Percentiles rank a stretch among this genome's conserved stretches.
Conservation (phyloP, 23 tunicate species). For the Ciona savignyi region DNA sequence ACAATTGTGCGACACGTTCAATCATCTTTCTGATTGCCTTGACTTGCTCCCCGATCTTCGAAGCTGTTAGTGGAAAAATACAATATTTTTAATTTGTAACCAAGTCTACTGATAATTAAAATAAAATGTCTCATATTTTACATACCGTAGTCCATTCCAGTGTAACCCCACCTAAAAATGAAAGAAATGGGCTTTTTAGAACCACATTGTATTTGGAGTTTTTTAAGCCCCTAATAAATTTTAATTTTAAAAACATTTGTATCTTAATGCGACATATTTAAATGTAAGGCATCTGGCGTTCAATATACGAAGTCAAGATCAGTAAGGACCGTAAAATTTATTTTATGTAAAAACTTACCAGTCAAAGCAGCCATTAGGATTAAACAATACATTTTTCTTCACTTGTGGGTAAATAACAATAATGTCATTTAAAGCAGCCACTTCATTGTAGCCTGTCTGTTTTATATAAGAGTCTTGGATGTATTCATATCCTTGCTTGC, state of each 20-base stretch:
- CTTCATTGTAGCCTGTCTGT: conserved; percentile 63
- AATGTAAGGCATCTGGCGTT: too few species aligned
- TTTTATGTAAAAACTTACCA: conserved; percentile 37
- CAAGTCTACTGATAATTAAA: neutral
- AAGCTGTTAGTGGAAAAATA: conserved; percentile 14
- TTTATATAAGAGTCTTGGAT: conserved; percentile 43
- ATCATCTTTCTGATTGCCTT: conserved; percentile 52
- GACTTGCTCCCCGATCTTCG: conserved; percentile 46
- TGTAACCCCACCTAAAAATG: conserved; percentile 72
- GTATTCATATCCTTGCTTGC: conserved; percentile 40
- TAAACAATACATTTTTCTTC: conserved; percentile 17
- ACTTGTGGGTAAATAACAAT: conserved; percentile 69
- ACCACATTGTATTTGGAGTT: too few species aligned
- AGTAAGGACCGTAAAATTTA: too few species aligned
- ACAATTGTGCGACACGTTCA: conserved; percentile 19
- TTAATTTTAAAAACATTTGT: too few species aligned
- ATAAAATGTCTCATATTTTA: neutral
- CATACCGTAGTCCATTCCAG: conserved; percentile 63
- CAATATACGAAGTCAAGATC: too few species aligned
- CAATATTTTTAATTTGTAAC: neutral
- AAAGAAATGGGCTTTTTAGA: too few species aligned
- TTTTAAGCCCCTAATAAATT: neutral
- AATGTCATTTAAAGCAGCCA: conserved; percentile 57
- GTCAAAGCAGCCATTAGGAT: conserved; percentile 86
- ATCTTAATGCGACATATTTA: too few species aligned